Base-by-base conservation (phyloP, 2,888 invertebrate genomes). In the Catocala sponsa region DNA sequence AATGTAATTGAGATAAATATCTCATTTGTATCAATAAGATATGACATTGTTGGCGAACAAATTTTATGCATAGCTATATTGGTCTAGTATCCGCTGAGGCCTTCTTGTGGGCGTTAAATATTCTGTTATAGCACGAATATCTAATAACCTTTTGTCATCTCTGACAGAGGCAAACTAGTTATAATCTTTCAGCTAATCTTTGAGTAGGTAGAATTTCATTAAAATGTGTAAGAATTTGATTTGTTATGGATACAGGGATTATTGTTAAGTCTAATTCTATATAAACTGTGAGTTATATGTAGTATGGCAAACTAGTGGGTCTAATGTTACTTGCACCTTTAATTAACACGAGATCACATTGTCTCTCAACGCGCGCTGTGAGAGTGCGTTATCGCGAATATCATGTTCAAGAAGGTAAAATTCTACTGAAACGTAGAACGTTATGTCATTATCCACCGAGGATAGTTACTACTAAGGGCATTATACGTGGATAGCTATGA, bases 1-100 rank as follows among this genome's bases (percentile, higher is more conserved):
- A 74, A 70, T 65, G 47, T 53, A 48, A 12, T 10, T 13, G 12
- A 9, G 51, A 11, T 44, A 54, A 54, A 44, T 44, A n/a, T 44
- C 44, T 12, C 1, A 15, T 46, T 46, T 46, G 46, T 46, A 46
- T 46, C 12, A 44, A 12, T 44, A n/a, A 44, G 6, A 44, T 44
- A 12, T 44, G n/a, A 12, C 13, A 11, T 13, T 46, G 48, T 33
- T 32, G 11, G 11, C n/a, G 32, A 48, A 6, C 46, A 46, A 15
- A 15, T 4, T 46, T 25, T 46, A 15, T 15, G 4, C 4, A 46
- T 46, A 46, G 4, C 11, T 9, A 25, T 46, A 9, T 15, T 46
- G 9, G 46, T 13, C 10, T 4, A 46, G 15, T 10, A 6, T 4
- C 46, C 15, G 10, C 15, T 10, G 11, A 7, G 4, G 11, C 48